These are phyloP conservation scores for Menidia menidia DNA, from an alignment of 2,797 vertebrate genomes.

Conservation along the genomic window DNA sequence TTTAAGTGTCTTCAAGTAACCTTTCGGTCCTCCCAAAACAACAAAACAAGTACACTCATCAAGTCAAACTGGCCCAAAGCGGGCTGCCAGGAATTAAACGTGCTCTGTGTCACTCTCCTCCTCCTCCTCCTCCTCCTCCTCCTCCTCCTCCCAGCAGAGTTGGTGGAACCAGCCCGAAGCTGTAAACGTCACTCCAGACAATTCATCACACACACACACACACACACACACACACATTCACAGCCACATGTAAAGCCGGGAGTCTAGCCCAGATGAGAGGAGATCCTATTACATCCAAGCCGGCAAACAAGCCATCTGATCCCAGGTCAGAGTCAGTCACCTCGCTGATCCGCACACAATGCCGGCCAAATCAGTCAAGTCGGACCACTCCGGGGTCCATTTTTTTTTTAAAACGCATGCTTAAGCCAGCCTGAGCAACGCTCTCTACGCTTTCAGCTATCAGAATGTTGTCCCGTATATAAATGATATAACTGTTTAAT, in stretches of 20 bases:
- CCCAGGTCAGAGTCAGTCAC: constrained; percentile 54
- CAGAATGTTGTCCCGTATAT: neutral
- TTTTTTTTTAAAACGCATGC: constrained; percentile 32
- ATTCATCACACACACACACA: constrained; percentile 35
- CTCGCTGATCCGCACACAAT: constrained; percentile 51
- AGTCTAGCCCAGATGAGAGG: constrained; percentile 55
- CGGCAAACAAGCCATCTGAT: constrained; percentile 63
- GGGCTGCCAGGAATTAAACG: constrained; percentile 48
- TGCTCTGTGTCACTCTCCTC: constrained; percentile 31
- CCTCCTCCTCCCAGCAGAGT: constrained; percentile 20
- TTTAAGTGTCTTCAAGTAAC: constrained; percentile 6
- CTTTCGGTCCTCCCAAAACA: neutral
- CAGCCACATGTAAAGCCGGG: constrained; percentile 49
- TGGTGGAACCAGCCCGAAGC: constrained; percentile 43
- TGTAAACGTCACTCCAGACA: constrained; percentile 38
- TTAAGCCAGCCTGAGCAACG: constrained; percentile 17
- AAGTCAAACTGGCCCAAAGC: constrained; percentile 33
- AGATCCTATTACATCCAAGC: constrained; percentile 55
- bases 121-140: too few relatives aligned
- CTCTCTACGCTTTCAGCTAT: constrained; percentile 24
- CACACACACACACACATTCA: too few relatives aligned
- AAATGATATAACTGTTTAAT: neutral
- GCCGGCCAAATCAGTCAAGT: constrained; percentile 48
- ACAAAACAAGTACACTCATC: constrained; percentile 18
- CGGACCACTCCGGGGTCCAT: constrained; percentile 36